Evolutionary conservation across 2,797 vertebrate species (phyloP), one percentile per base, ranked within the genome.

Genomic region (Catharus ustulatus): DNA sequence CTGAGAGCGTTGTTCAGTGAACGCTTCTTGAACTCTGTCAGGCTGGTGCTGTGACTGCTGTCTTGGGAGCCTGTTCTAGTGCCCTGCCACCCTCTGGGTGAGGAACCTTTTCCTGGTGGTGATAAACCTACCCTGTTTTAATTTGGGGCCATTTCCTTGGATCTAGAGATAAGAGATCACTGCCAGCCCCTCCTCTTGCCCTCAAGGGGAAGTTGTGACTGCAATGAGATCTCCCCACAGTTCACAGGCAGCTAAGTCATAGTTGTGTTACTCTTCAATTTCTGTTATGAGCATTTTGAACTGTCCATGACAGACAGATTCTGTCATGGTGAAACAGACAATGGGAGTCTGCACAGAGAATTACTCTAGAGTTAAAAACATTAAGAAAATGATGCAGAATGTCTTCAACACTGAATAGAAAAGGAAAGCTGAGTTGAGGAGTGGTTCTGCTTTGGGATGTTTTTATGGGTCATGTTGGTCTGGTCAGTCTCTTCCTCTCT

Each of bases 241-340:
- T 38, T 52, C 45, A 74, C 54, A 45, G 18, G 5, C 38, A 74
- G 45, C 12, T 24, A 17, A 30, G 20, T 45, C 24, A 32, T 24
- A 29, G 38, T 32, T 66, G 27, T 69, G 23, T 48, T 84, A 15
- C 34, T 76, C 10, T 45, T 59, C 20, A 14, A 0, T 46, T 69
- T 61, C 21, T 67, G 36, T 16, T 10, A 10, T 12, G 16, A 77
- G 11, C 13, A 5, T 14, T n/a, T 57, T 0, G 3, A 62, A 32
- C 26, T 0, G 0, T 34, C 66, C 10, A 2, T 0, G 4, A 26
- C 34, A 48, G 40, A 17, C 4, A 13, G 52, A 12, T 57, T 62
- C 38, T 82, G 23, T 72, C 21, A 5, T 75, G 30, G 29, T 52
- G 54, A 42, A 1, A 7, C 46, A 43, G 74, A 52, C 0, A 0